phyloP scores from a whole-genome alignment of 2,113 vertebrate species.

The Galeopterus variegatus region DNA sequence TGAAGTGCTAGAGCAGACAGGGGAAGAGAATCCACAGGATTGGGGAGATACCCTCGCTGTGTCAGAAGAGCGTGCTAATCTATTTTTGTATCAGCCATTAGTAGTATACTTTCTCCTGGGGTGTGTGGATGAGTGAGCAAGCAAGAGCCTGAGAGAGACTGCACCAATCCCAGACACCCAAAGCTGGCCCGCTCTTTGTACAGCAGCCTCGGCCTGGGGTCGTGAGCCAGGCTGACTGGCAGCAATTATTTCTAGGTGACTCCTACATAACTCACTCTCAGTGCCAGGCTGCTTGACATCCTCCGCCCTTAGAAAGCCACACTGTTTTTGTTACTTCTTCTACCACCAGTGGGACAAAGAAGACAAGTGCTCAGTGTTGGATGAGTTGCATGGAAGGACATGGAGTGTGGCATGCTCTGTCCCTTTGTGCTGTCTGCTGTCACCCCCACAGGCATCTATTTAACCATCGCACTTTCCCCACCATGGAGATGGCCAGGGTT shows the following conservation, averaged over 20 bases:
- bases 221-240: slow-evolving; percentile 70
- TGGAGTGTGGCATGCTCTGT: slow-evolving; percentile 31
- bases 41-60: slow-evolving; percentile 79
- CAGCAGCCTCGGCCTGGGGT: slow-evolving; percentile 70
- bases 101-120: slow-evolving; percentile 87
- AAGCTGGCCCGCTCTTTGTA: background rate
- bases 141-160: slow-evolving; percentile 25
- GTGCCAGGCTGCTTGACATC: background rate
- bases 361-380: slow-evolving; percentile 36
- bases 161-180: background rate
- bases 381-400: slow-evolving; percentile 12
- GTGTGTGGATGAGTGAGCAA: slow-evolving; percentile 70
- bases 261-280: slow-evolving; percentile 70
- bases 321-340: slow-evolving; percentile 60
- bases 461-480: slow-evolving; percentile 82
- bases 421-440: slow-evolving; percentile 77
- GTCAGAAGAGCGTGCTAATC: slow-evolving; percentile 89
- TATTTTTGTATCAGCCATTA: slow-evolving; percentile 88
- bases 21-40: slow-evolving; percentile 63
- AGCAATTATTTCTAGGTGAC: slow-evolving; percentile 62
- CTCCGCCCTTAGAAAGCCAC: slow-evolving; percentile 69
- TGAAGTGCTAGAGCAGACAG: background rate
- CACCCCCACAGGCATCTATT: slow-evolving; percentile 66
- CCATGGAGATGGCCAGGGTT: slow-evolving; percentile 85
- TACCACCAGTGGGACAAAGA: background rate